Percentiles rank a stretch among this genome's conserved stretches.
These are phyloP conservation scores for Stegastes partitus DNA, from an alignment of 2,113 vertebrate species.

Conservation along the genomic window DNA sequence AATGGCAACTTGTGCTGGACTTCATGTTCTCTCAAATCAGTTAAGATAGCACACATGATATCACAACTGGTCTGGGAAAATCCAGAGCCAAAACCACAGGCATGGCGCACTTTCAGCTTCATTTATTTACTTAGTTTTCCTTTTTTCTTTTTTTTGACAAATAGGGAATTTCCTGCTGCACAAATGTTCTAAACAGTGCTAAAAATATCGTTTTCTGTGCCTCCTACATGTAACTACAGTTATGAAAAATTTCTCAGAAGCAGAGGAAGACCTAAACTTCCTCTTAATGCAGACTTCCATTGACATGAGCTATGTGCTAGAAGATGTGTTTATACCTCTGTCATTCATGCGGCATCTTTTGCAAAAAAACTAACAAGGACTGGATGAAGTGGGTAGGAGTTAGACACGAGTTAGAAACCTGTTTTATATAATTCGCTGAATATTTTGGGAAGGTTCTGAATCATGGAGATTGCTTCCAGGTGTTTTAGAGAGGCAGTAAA, in stretches of 20 bases:
- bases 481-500: constrained; percentile 49
- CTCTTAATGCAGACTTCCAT: not conserved
- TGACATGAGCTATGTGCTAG: constrained; percentile 3
- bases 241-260: not conserved
- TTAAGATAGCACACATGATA: constrained; percentile 26
- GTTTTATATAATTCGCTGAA: constrained; percentile 26
- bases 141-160: constrained; percentile 14
- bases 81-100: constrained; percentile 3
- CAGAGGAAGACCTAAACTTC: not conserved
- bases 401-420: not conserved
- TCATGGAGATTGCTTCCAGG: constrained; percentile 58
- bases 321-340: not conserved
- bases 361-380: not conserved
- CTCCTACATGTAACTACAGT: not conserved
- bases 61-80: constrained; percentile 16
- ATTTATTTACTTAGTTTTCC: not conserved
- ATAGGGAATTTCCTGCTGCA: constrained; percentile 70
- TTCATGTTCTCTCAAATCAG: not conserved
- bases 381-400: not conserved
- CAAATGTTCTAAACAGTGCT: constrained; percentile 48
- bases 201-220: constrained; percentile 39
- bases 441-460: constrained; percentile 28
- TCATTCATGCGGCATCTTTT: not conserved
- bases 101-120: not conserved
- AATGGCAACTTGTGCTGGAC: not conserved